Evolutionary conservation across 2,888 invertebrate species (phyloP).

Genomic region (Ophion ellenae): DNA sequence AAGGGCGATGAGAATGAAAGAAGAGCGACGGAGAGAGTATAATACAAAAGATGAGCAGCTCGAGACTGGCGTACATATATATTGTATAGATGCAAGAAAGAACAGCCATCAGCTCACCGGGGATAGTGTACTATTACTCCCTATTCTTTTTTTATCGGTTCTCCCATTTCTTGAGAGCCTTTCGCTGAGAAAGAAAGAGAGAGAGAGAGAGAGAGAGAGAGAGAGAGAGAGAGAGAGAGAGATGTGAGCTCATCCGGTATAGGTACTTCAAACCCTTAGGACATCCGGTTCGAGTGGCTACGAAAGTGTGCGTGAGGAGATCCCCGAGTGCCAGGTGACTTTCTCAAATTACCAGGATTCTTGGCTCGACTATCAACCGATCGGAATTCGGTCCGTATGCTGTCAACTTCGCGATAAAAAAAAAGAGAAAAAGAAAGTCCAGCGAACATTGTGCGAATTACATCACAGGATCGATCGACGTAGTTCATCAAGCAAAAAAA

Average conservation of each 20-base stretch:
- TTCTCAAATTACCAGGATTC: constrained; percentile 62
- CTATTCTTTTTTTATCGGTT: constrained; percentile 53
- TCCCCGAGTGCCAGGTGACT: constrained; percentile 67
- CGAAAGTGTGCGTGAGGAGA: constrained; percentile 10
- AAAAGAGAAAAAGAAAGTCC: background rate
- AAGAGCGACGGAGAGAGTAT: constrained; percentile 50
- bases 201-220: constrained; percentile 14
- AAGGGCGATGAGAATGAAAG: constrained; percentile 47
- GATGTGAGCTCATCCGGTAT: constrained; percentile 45
- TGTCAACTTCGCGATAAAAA: background rate
- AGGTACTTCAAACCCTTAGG: constrained; percentile 50
- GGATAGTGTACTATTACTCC: constrained; percentile 59
- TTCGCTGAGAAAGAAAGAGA: constrained; percentile 21
- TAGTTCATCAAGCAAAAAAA: background rate
- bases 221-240: constrained; percentile 6
- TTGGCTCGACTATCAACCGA: constrained; percentile 30
- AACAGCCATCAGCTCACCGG: constrained; percentile 52
- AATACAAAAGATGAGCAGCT: constrained; percentile 66
- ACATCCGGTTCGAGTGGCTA: constrained; percentile 58
- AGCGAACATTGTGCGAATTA: background rate
- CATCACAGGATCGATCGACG: background rate
- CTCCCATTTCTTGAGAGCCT: constrained; percentile 53
- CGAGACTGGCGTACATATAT: constrained; percentile 29
- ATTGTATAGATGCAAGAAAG: constrained; percentile 46
- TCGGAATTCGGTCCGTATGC: constrained; percentile 3